A percentile compares a stretch with the other conserved stretches of the same genome.
Evolutionary conservation across 2,888 invertebrate species (phyloP).

Genomic region (Atrina japonica): DNA sequence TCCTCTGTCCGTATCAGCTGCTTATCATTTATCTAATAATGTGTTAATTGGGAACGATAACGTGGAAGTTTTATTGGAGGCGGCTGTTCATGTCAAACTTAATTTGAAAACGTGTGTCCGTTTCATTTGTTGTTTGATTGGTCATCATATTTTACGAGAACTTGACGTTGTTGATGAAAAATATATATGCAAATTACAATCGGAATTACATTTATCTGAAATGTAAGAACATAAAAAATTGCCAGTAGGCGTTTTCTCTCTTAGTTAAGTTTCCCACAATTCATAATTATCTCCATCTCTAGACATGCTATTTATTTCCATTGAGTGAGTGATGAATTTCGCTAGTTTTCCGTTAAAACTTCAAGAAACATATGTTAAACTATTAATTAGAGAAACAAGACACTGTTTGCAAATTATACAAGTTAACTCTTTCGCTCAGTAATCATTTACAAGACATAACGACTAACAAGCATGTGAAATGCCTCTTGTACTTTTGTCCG

Average conservation of each 20-base stretch:
- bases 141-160: background rate
- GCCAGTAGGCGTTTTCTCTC: background rate
- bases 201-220: background rate
- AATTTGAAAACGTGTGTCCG: slow-evolving; percentile 16
- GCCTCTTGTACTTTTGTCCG: too few species aligned
- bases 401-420: background rate
- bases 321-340: background rate
- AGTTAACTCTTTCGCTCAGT: background rate
- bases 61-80: background rate
- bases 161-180: background rate
- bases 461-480: too few species aligned
- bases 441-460: too few species aligned
- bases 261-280: background rate
- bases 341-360: background rate
- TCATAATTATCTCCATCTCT: background rate
- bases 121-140: background rate
- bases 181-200: background rate
- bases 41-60: slow-evolving; percentile 22
- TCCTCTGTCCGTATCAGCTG: slow-evolving; percentile 14
- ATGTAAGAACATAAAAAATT: background rate
- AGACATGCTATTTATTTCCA: too few species aligned
- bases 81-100: slow-evolving; percentile 16
- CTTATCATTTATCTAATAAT: slow-evolving; percentile 25
- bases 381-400: background rate
- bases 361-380: slow-evolving; percentile 1